A percentile compares a stretch with the other conserved stretches of the same genome.
Conservation (phyloP, 2,113 vertebrate species). For the Atrichornis clamosus region DNA sequence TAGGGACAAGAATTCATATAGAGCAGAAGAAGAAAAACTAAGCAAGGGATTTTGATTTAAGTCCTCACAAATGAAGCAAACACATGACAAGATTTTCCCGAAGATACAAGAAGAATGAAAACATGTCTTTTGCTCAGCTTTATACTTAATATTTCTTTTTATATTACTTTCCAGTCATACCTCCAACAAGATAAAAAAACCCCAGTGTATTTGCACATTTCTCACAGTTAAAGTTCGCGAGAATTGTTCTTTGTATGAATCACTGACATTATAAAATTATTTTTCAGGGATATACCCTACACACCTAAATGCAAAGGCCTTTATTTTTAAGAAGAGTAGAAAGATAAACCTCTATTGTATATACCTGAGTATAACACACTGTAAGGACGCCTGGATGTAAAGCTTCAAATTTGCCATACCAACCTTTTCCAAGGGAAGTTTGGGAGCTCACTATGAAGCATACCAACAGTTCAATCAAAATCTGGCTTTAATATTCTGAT, state of each 20-base stretch:
- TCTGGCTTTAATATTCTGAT: not conserved
- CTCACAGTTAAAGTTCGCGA: not conserved
- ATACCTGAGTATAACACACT: not conserved
- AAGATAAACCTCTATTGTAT: not conserved
- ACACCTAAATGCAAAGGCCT: not conserved
- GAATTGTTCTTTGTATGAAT: not conserved
- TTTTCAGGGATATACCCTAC: not conserved
- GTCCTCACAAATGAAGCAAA: not conserved
- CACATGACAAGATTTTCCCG: constrained; percentile 23
- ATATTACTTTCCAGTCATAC: not conserved
- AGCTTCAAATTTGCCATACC: not conserved
- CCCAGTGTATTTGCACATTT: not conserved
- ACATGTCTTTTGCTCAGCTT: constrained; percentile 15
- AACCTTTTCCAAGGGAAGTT: not conserved
- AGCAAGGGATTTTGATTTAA: not conserved
- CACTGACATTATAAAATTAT: not conserved
- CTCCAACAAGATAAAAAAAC: not conserved
- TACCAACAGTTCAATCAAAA: not conserved
- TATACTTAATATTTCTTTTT: not conserved
- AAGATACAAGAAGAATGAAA: constrained; percentile 17
- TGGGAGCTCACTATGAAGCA: not conserved
- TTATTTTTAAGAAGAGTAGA: not conserved
- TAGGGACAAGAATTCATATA: not conserved
- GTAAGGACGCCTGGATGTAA: not conserved
- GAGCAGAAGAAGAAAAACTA: not conserved